A percentile compares a stretch with the other conserved stretches of the same genome.
Conservation (phyloP, 2,888 invertebrate species). For the Sympetrum striolatum region DNA sequence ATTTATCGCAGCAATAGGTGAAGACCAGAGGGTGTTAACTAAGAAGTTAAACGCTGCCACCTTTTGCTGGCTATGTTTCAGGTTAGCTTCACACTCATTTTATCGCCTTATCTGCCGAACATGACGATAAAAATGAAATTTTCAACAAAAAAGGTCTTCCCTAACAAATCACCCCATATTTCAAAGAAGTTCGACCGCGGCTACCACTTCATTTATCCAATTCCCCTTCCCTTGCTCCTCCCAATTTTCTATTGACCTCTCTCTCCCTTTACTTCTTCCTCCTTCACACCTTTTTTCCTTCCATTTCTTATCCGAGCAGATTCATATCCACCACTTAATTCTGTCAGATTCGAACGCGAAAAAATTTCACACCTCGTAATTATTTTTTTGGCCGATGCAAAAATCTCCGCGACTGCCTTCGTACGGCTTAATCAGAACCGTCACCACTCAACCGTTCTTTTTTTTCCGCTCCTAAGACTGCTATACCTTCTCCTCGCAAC, state of each 20-base stretch:
- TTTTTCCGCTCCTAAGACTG: neutral
- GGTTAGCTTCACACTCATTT: too few relatives aligned
- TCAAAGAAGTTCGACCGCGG: too few relatives aligned
- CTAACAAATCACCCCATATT: too few relatives aligned
- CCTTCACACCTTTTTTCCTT: neutral
- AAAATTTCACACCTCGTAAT: slow-evolving; percentile 32
- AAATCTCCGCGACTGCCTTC: neutral
- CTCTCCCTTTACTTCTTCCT: neutral
- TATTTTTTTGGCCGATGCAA: neutral
- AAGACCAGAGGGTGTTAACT: too few relatives aligned
- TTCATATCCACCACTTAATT: slow-evolving; percentile 12
- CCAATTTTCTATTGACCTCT: neutral
- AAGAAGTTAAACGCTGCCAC: too few relatives aligned
- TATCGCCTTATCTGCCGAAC: too few relatives aligned
- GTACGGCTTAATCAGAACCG: slow-evolving; percentile 28
- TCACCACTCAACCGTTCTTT: neutral
- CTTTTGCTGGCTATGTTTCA: too few relatives aligned
- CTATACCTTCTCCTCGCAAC: neutral
- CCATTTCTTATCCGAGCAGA: neutral
- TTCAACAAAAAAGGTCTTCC: too few relatives aligned
- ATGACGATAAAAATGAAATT: too few relatives aligned
- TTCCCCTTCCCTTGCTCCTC: neutral
- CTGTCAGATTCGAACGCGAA: slow-evolving; percentile 21
- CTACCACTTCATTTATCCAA: too few relatives aligned
- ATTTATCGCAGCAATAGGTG: too few relatives aligned